phyloP scores from a whole-genome alignment of 2,113 vertebrate genomes.

The Percina caprodes region DNA sequence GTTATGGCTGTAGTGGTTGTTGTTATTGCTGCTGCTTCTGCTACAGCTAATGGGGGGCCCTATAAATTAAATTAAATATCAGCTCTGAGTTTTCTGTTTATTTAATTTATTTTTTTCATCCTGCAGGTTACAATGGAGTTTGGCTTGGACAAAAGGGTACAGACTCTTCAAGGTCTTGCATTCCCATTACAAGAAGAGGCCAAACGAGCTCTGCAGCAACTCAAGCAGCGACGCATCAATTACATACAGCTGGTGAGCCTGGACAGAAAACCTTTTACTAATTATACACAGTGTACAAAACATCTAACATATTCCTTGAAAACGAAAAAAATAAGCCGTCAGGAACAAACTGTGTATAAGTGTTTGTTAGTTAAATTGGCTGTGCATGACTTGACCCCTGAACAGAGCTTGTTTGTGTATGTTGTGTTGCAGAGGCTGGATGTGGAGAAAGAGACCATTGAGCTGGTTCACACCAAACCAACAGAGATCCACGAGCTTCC shows the following conservation, averaged over 20 bases:
- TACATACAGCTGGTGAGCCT: constrained; percentile 95
- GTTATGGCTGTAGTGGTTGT: too few relatives aligned
- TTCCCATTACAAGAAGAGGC: constrained; percentile 95
- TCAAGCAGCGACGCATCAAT: constrained; percentile 92
- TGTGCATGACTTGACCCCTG: constrained; percentile 13
- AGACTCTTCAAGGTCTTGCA: constrained; percentile 93
- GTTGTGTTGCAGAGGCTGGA: constrained; percentile 89
- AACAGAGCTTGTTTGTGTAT: constrained; percentile 27
- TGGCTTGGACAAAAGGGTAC: constrained; percentile 93
- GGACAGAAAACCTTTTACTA: not conserved
- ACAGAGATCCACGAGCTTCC: constrained; percentile 92
- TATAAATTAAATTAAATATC: not conserved
- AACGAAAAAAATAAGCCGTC: not conserved
- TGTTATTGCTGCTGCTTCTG: too few relatives aligned
- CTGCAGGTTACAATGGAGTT: constrained; percentile 94
- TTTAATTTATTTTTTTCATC: not conserved
- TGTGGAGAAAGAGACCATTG: constrained; percentile 93
- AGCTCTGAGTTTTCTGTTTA: not conserved
- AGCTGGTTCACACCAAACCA: constrained; percentile 93
- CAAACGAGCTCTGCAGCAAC: constrained; percentile 90
- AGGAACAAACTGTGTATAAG: not conserved
- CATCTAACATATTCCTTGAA: not conserved
- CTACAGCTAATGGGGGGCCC: too few relatives aligned
- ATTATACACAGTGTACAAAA: not conserved
- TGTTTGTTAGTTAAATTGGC: not conserved